Evolutionary conservation across 1,140 invertebrate genomes (phyloP), one percentile per base, ranked within the genome.

Genomic region (Dysdera silvatica): DNA sequence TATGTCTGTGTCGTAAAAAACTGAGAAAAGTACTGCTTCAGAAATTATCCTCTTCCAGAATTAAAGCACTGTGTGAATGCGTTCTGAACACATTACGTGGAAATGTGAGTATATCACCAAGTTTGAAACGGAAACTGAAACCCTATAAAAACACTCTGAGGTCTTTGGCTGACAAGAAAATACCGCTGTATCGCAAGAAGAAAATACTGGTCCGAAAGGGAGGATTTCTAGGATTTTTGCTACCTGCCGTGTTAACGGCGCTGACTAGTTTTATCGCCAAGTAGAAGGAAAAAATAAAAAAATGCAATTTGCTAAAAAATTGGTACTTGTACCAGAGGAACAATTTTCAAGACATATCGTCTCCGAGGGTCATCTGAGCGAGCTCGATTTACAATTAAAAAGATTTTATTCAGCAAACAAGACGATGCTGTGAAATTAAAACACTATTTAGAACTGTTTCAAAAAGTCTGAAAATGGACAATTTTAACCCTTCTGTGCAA

Each of bases 1-100:
- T 49, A 49, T 5, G 4, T n/a, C 26, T 41, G 28, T 20, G 12
- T 14, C 18, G 45, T 32, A 32, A n/a, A 37, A 40, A 60, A 43
- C 4, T 4, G 31, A 51, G 41, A 20, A 31, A 24, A 24, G 23
- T 12, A 16, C 0, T 52, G 4, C 43, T 60, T 0, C 51, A 60
- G 52, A 43, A 51, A 1, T 52, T 24, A n/a, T 37, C 33, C 4
- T 41, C 31, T 16, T 18, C 7, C 32, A 6, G 24, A 23, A 61
- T 61, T 4, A 61, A 61, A 53, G 23, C 18, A 32, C 7, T 61
- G n/a, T 61, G 59, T 20, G 49, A 54, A 54, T 61, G 59, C 23
- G 37, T 29, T 10, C 24, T 61, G 20, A 61, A 61, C 47, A 12
- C 35, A 26, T 23, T 54, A 40, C 16, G 35, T 28, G 59, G 59